phyloP scores from a whole-genome alignment of 92 coral and sea anemone species.

The Phenganax stokvisi region DNA sequence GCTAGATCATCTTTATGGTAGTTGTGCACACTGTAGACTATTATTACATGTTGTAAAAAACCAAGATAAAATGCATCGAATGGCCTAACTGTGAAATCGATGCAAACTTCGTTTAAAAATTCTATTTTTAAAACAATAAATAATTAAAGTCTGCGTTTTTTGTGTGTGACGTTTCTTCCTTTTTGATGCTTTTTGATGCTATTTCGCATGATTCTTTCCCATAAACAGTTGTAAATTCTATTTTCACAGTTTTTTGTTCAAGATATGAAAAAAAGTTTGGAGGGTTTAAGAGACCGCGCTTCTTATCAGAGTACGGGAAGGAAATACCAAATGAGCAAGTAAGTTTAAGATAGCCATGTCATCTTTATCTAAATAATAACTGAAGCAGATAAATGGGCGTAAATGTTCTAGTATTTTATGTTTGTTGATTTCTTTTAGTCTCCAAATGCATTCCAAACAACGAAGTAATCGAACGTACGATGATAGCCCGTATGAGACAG shows the following conservation, averaged over 20 bases:
- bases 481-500: background rate
- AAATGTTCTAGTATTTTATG: background rate
- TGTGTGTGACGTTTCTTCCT: background rate
- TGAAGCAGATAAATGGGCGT: background rate
- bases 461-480: conserved; percentile 16
- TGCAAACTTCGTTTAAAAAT: too few relatives aligned
- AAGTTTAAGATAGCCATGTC: background rate
- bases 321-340: conserved; percentile 4
- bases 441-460: conserved; percentile 26
- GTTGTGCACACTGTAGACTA: too few relatives aligned
- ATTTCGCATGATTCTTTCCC: background rate
- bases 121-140: background rate
- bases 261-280: conserved; percentile 10
- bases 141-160: background rate
- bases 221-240: too few relatives aligned
- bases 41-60: too few relatives aligned
- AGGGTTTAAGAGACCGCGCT: background rate
- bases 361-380: too few relatives aligned
- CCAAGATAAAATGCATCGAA: too few relatives aligned
- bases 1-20: background rate
- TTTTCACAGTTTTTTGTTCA: conserved; percentile 7
- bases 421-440: background rate
- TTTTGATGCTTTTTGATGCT: background rate
- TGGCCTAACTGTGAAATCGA: too few relatives aligned
- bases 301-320: conserved; percentile 13